Conservation (phyloP, 2,113 vertebrate genomes). For the Cervus canadensis region DNA sequence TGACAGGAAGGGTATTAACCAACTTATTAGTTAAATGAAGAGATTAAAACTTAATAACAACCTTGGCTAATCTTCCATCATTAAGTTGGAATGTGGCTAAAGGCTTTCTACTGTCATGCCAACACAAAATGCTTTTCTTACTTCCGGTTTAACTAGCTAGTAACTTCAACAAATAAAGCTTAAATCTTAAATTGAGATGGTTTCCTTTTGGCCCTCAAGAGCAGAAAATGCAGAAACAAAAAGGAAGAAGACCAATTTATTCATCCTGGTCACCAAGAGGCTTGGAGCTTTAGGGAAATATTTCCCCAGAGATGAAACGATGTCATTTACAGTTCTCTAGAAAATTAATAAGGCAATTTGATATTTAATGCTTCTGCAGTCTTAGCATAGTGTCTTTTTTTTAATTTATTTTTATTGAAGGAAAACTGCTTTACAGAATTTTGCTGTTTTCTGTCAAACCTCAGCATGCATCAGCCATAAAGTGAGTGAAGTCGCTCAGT, state of each 20-base stretch:
- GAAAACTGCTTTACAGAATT: too few species aligned
- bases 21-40: conserved; percentile 10
- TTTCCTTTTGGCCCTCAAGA: conserved; percentile 34
- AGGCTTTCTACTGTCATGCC: background rate
- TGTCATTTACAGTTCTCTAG: conserved; percentile 36
- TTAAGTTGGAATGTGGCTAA: background rate
- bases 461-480: too few species aligned
- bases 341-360: conserved; percentile 50
- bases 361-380: conserved; percentile 55
- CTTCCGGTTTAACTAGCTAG: conserved; percentile 23
- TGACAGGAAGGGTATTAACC: conserved; percentile 4
- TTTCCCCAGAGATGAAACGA: background rate
- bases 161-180: conserved; percentile 36
- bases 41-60: conserved; percentile 40
- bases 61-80: background rate
- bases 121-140: conserved; percentile 11
- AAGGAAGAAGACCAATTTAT: conserved; percentile 15
- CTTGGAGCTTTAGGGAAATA: conserved; percentile 20
- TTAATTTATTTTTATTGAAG: too few species aligned
- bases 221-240: background rate
- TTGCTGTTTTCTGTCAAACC: too few species aligned
- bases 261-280: background rate
- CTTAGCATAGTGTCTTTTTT: background rate
- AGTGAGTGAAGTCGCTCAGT: too few species aligned
- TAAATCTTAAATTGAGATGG: conserved; percentile 26